A percentile compares a stretch with the other conserved stretches of the same genome.
Conservation (phyloP, 2,797 vertebrate species). For the Lemur catta region DNA sequence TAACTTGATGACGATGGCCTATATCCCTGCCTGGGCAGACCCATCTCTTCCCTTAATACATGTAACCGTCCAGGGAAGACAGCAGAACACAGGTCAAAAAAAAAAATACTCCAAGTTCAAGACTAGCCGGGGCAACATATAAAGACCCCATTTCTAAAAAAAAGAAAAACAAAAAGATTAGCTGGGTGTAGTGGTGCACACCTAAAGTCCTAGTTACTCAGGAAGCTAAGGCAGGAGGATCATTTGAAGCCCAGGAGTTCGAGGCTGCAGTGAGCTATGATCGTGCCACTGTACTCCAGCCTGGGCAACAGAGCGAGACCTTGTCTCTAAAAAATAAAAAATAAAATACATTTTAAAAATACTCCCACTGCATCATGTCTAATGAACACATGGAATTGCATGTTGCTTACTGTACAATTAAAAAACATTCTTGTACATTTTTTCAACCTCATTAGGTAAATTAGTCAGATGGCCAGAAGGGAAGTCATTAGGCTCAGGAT, state of each 20-base stretch:
- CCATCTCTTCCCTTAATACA: background rate
- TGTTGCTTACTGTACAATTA: background rate
- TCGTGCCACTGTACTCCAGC: background rate
- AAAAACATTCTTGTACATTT: background rate
- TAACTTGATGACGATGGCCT: rapidly evolving
- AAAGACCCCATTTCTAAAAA: background rate
- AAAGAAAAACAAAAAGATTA: background rate
- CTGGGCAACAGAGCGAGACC: background rate
- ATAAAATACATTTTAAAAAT: background rate
- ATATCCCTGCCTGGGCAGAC: background rate
- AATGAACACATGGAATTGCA: background rate
- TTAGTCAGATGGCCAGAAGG: background rate
- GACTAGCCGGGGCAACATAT: background rate
- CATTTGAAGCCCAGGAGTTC: background rate
- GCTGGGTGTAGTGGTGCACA: background rate
- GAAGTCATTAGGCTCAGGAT: background rate
- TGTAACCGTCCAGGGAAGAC: background rate
- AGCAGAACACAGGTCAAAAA: background rate
- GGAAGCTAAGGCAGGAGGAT: background rate
- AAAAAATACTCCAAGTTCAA: background rate
- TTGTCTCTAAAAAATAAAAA: background rate
- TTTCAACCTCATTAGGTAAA: slow-evolving; percentile 20
- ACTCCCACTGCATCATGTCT: background rate
- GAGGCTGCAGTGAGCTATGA: background rate
- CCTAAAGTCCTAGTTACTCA: background rate